phyloP scores from a whole-genome alignment of 2,888 invertebrate genomes.

The Rhimphoctona megacephalus region DNA sequence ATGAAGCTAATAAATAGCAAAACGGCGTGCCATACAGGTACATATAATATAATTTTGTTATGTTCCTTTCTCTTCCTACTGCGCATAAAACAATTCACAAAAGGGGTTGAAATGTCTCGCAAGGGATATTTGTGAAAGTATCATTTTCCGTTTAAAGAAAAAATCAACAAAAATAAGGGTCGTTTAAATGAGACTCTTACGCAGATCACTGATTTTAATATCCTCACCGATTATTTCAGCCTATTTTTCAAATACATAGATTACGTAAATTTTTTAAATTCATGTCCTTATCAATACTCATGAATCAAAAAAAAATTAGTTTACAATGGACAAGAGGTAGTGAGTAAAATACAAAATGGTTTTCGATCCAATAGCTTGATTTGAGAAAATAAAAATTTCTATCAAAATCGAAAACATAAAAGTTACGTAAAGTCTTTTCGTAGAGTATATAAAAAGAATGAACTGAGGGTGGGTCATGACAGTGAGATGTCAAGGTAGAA shows the following conservation, averaged over 20 bases:
- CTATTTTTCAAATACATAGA: background rate
- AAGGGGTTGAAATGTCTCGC: slow-evolving; percentile 2
- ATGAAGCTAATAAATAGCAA: too few species aligned
- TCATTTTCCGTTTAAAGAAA: background rate
- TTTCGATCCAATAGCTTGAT: background rate
- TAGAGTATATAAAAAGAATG: slow-evolving; percentile 74
- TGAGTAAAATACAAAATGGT: background rate
- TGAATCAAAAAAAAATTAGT: background rate
- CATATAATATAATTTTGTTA: slow-evolving; percentile 24
- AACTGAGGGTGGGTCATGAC: slow-evolving; percentile 73
- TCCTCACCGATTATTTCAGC: background rate
- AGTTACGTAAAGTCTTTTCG: slow-evolving; percentile 64
- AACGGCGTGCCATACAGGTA: too few species aligned
- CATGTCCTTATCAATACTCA: background rate
- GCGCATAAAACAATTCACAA: slow-evolving; percentile 1
- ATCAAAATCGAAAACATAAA: background rate
- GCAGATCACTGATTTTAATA: background rate
- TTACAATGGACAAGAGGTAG: too few species aligned
- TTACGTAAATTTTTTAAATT: background rate
- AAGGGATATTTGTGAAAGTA: background rate
- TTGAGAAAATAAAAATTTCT: background rate
- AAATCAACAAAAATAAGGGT: background rate
- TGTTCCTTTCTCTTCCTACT: background rate
- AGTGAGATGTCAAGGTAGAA: slow-evolving; percentile 73
- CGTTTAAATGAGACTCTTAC: slow-evolving; percentile 4